Evolutionary conservation across 2,888 invertebrate species (phyloP), one percentile per base, ranked within the genome.

Genomic region (Malthinus flaveolus): DNA sequence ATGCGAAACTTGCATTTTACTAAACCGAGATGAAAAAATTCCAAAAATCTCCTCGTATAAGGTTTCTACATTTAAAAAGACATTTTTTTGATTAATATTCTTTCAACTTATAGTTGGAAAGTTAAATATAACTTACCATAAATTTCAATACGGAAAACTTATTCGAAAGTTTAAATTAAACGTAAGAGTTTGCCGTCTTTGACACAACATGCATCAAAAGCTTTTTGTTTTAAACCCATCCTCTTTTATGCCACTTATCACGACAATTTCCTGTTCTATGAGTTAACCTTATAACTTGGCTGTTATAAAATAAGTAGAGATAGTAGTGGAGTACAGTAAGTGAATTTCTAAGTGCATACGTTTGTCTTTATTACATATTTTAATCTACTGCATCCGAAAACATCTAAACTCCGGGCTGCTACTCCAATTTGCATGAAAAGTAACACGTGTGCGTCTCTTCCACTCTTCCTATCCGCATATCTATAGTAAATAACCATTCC

Each of bases 371-470:
- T 59, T 54, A 54, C 50, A 49, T 54, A 50, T 54, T 49, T 54
- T 55, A 49, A 59, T 54, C 59, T 59, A 59, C 54, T 59, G 54
- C 59, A 55, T 50, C 54, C 46, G 32, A 42, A 54, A 46, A 54
- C 49, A 54, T 35, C 52, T 35, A 47, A 45, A 45, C 48, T 12
- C 57, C 44, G 57, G 15, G 34, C 49, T 23, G 48, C 48, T 53
- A 49, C 57, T 58, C 35, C 52, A 58, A 58, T 58, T 58, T 58
- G 57, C 57, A 58, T 58, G 42, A 53, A 48, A 58, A 52, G 48
- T 44, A 58, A 48, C 57, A 52, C 57, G 57, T 58, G 57, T 23
- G 23, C 52, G 52, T 46, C 51, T 58, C 57, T 11, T 52, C 49
- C 37, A 37, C 51, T 58, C 57, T 11, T 52, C 49, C 37, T 10